Evolutionary conservation across 1,140 invertebrate species (phyloP).

Genomic region (Procambarus clarkii): DNA sequence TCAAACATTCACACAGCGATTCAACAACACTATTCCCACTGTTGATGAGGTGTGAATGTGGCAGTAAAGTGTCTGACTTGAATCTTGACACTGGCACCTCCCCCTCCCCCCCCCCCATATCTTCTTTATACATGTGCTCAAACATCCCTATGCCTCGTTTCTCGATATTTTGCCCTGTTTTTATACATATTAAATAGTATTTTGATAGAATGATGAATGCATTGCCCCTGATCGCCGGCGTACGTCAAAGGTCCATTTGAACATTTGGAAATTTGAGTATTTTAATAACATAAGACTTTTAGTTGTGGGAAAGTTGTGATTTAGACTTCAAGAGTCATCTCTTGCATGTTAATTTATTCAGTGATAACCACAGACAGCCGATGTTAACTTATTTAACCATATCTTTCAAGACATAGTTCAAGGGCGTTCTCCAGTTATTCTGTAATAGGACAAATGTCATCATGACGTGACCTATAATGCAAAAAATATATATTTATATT

Average conservation of each 20-base stretch:
- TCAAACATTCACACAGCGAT: not conserved
- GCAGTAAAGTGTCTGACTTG: not conserved
- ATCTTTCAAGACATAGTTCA: not conserved
- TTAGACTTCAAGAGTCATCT: not conserved
- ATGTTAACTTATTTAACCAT: not conserved
- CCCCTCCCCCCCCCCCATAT: conserved; percentile 25
- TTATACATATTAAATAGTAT: conserved; percentile 27
- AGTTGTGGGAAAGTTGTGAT: not conserved
- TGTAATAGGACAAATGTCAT: not conserved
- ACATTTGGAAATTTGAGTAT: too few species aligned
- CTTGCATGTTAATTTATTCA: not conserved
- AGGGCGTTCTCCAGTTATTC: not conserved
- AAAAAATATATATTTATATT: not conserved
- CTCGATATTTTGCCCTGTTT: conserved; percentile 12
- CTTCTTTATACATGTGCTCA: conserved; percentile 64
- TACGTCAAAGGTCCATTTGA: not conserved
- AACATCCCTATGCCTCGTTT: conserved; percentile 35
- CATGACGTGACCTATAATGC: not conserved
- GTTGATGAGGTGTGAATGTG: too few species aligned
- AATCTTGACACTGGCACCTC: conserved; percentile 31
- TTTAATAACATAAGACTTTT: not conserved
- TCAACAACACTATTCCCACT: too few species aligned
- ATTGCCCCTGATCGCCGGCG: not conserved
- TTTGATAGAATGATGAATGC: conserved; percentile 27
- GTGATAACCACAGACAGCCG: not conserved